These are phyloP conservation scores for Ibycter americanus DNA, from an alignment of 2,797 vertebrate species.

Conservation along the genomic window DNA sequence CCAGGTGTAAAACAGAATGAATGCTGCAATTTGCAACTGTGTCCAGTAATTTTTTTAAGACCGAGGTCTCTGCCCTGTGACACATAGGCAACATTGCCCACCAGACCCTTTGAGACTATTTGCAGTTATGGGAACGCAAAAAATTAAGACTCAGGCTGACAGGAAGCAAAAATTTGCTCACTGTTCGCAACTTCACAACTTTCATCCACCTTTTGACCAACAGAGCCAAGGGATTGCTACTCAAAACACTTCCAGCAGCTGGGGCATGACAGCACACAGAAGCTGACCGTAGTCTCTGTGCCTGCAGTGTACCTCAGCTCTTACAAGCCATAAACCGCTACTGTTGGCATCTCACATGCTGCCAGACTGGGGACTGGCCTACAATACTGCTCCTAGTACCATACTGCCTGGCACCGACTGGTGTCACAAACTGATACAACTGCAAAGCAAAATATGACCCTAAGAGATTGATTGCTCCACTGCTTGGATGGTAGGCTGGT, in stretches of 20 bases:
- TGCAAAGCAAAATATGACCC: neutral
- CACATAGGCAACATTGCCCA: neutral
- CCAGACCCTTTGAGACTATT: neutral
- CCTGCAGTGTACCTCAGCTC: neutral
- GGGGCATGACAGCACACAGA: slow-evolving; percentile 2
- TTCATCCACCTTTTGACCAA: slow-evolving; percentile 52
- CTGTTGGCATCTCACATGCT: neutral
- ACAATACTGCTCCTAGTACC: neutral
- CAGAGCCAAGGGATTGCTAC: slow-evolving; percentile 23
- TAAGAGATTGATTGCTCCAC: too few relatives aligned
- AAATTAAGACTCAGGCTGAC: slow-evolving; percentile 14
- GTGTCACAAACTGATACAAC: neutral
- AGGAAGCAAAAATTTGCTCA: slow-evolving; percentile 33
- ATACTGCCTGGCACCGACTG: neutral
- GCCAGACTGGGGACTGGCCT: neutral
- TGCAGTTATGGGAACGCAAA: slow-evolving; percentile 4
- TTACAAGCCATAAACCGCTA: neutral
- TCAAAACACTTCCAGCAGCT: slow-evolving; percentile 28
- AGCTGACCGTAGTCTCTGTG: neutral
- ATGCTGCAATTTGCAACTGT: slow-evolving; percentile 3
- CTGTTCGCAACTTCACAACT: slow-evolving; percentile 43
- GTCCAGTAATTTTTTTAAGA: neutral
- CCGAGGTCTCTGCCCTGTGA: neutral
- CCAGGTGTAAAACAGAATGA: slow-evolving; percentile 13
- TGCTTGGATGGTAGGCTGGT: neutral